Base-by-base conservation (phyloP, 1,140 invertebrate genomes). In the Zaprionus vittiger region DNA sequence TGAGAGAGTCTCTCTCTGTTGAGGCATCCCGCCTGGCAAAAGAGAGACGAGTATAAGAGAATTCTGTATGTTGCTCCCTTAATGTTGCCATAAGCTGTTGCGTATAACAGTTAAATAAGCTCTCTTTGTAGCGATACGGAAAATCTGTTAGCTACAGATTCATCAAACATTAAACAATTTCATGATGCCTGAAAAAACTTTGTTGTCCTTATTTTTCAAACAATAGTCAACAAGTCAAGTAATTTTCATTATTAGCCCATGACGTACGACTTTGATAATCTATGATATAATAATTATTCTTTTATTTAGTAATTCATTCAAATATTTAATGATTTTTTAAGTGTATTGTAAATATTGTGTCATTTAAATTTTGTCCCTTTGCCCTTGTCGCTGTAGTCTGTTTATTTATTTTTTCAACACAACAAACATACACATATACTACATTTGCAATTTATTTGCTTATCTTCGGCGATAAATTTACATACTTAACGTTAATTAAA, bases 401-500 rank as follows among this genome's bases (percentile, higher is more conserved):
- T 15, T 56, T 56, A 56, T 56, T 56, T 56, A 17, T 56, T 56
- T n/a, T 55, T 56, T n/a, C 7, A 26, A 56, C 26, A 26, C 28
- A 56, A 56, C 47, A 52, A 24, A 31, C 12, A 37, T 31, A 22
- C 37, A 22, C 31, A 3, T 15, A 4, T 44, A 22, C 22, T 22
- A 31, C 14, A 49, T 79, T 65, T 79, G 63, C 77, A 79, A 63
- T 75, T 80, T 75, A 55, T 75, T 80, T 80, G 49, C 68, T 56
- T 31, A 62, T 52, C 56, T 38, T 41, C 24, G 47, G 61, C 60
- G 37, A 34, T 60, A 73, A 79, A 83, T 84, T 84, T 80, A 65
- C 73, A 83, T 84, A 72, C 59, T 80, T 68, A 77, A 77, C 65
- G 81, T 77, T 83, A 78, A 84, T 81, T 75, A 74, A 84, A 77